phyloP scores from a whole-genome alignment of 2,888 invertebrate genomes.

The Apamea crenata region DNA sequence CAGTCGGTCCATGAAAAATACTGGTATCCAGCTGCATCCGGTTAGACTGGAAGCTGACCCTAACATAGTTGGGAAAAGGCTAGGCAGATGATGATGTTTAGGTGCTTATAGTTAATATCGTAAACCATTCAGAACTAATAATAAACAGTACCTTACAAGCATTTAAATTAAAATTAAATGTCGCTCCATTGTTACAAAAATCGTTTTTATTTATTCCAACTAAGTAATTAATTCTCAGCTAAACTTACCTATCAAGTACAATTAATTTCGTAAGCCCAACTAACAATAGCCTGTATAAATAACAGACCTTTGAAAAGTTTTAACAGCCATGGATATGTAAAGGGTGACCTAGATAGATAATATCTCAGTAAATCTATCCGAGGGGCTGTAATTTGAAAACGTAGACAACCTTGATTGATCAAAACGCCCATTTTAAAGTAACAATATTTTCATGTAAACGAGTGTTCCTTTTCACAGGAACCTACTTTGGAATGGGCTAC shows the following conservation, averaged over 20 bases:
- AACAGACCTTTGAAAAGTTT: slow-evolving; percentile 22
- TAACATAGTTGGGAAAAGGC: too few relatives aligned
- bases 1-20: too few relatives aligned
- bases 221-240: neutral
- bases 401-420: neutral
- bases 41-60: too few relatives aligned
- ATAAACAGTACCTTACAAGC: neutral
- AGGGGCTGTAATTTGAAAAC: neutral
- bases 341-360: neutral
- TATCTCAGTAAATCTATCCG: slow-evolving; percentile 12
- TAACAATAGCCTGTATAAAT: slow-evolving; percentile 11
- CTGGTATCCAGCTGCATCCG: too few relatives aligned
- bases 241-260: neutral
- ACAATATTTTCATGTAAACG: too few relatives aligned
- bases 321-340: slow-evolving; percentile 2
- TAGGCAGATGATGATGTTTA: too few relatives aligned
- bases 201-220: neutral
- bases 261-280: slow-evolving; percentile 8
- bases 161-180: neutral
- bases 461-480: too few relatives aligned
- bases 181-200: neutral
- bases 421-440: too few relatives aligned
- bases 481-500: too few relatives aligned
- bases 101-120: neutral
- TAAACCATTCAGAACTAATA: neutral